Base-by-base conservation (phyloP, 1,140 invertebrate genomes). In the Trichoplusia ni region DNA sequence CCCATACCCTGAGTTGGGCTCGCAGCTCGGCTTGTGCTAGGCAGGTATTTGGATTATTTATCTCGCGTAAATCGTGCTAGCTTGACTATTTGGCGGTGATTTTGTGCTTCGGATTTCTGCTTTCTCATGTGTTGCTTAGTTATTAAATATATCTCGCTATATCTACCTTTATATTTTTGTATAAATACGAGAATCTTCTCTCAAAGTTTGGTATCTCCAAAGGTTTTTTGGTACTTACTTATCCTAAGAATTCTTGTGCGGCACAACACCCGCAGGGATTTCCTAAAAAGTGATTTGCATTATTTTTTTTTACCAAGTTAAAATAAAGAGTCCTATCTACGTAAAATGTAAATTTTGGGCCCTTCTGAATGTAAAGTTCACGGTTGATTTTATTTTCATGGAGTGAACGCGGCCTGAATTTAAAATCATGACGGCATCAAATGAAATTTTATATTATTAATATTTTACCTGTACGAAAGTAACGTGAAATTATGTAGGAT, bases 321-420 rank as follows among this genome's bases (percentile, higher is more conserved):
- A 71, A 69, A 69, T 72, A 77, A 76, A 75, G 67, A 71, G 64
- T 76, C 56, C 16, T 60, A 60, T 46, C 56, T 35, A 73, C 69
- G 68, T 74, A 73, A 46, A 79, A 84, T 80, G 75, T 71, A 77
- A 84, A 84, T 81, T 77, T 59, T 53, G 38, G 63, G 49, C 74
- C 61, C 68, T 49, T 62, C 67, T 59, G 71, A 77, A 84, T 82
- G 69, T 73, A 80, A 82, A 81, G 79, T 80, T 84, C 79, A 80
- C 64, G 74, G 67, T 80, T 84, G 77, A 84, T 80, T 81, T 77
- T 80, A 80, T 81, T 81, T 75, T 68, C 70, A 76, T 69, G 65
- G 64, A 25, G 31, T 51, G 62, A 46, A 79, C 77, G 74, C 49
- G 61, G 46, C 13, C 38, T 51, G 79, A 84, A 80, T 84, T 76